Base-by-base conservation (phyloP, 2,797 vertebrate species). In the Notoglanidium macrostoma region DNA sequence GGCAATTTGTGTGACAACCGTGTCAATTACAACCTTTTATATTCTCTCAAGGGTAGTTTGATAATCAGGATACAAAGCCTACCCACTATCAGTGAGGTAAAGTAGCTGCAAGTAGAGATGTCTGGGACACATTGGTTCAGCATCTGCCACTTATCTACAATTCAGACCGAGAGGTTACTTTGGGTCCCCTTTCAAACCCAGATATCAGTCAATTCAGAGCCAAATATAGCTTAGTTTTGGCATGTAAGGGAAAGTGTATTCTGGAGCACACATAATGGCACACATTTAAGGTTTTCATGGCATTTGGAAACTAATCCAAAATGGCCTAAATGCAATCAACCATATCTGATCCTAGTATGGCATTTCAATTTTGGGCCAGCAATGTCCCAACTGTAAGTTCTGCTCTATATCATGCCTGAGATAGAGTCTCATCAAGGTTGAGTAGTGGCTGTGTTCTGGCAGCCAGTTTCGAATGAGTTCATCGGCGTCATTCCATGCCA, bases 1-100 rank as follows among this genome's bases (percentile, higher is more conserved):
- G 61, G 29, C 46, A 54, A 54, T 83, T 83, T 83, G 81, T 83
- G n/a, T 35, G 81, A 68, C 81, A 68, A 32, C 81, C 54, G 81
- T 65, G 26, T 67, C 63, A 83, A 68, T 68, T 51, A 44, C 14
- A 26, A 83, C 61, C 61, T 83, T 83, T 83, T 68, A 68, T 23
- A 68, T 35, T 67, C 81, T 67, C 81, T 83, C 81, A 83, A 83
- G 46, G 44, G 46, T 68, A 67, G 63, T 68, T 32, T 68, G 63
- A 54, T 83, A 21, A 68, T 83, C 81, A 83, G 63, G 19, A 51
- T 67, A 32, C 17, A 83, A 68, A 83, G 19, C 46, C 44, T 51
- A 83, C 29, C n/a, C 19, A 67, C 3, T 23, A 46, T n/a, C 55
- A 63, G 12, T 59, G 51, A 59, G 9, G 54, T 79, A 59, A 23